Conservation (phyloP, 2,113 vertebrate species). For the Galeopterus variegatus region DNA sequence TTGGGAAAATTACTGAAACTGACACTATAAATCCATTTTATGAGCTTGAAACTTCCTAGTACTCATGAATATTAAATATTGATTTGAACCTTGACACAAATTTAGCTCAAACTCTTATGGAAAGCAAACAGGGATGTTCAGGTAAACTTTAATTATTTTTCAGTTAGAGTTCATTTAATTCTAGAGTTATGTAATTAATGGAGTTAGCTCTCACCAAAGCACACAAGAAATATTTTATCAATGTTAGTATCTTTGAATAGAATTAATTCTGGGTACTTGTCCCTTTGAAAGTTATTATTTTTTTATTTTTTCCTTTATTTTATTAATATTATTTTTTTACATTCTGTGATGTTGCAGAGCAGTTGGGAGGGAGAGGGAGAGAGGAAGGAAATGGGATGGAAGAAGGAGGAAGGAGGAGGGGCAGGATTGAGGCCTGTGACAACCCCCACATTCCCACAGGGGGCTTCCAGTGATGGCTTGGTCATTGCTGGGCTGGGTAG, state of each 20-base stretch:
- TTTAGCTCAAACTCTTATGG: background rate
- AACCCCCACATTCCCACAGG: no score
- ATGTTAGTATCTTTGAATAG: background rate
- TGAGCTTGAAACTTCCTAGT: conserved; percentile 20
- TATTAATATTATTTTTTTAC: no score
- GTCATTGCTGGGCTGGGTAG: no score
- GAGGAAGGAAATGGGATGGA: no score
- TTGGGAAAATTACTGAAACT: conserved; percentile 30
- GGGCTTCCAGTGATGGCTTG: no score
- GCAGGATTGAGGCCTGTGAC: no score
- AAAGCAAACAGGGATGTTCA: background rate
- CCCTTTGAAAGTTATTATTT: conserved; percentile 46
- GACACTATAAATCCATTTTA: conserved; percentile 44
- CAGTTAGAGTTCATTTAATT: background rate
- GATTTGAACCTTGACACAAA: conserved; percentile 55
- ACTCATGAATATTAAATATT: conserved; percentile 23
- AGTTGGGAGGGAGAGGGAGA: no score
- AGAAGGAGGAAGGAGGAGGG: no score
- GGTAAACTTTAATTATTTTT: background rate
- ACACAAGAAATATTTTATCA: background rate
- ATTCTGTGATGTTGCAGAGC: no score
- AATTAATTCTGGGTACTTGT: background rate
- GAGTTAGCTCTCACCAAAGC: background rate
- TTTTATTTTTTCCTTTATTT: no score
- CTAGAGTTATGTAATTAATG: background rate